phyloP scores from a whole-genome alignment of 2,113 vertebrate genomes.

The Corydoras maculifer region DNA sequence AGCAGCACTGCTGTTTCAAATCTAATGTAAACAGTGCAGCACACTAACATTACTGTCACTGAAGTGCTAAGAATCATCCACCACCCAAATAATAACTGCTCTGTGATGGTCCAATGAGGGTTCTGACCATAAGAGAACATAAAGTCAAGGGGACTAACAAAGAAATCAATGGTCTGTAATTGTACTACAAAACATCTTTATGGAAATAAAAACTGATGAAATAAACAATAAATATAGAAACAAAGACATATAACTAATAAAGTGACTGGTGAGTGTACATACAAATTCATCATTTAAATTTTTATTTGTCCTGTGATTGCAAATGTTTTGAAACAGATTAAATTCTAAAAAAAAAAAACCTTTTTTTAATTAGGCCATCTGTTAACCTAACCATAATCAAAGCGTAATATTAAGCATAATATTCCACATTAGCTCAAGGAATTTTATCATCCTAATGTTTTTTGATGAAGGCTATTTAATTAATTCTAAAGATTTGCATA shows the following conservation, averaged over 20 bases:
- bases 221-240: not conserved
- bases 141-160: too few relatives aligned
- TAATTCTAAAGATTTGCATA: constrained; percentile 20
- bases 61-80: too few relatives aligned
- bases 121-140: too few relatives aligned
- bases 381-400: constrained; percentile 24
- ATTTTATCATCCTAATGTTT: constrained; percentile 27
- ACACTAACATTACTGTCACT: too few relatives aligned
- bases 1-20: too few relatives aligned
- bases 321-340: not conserved
- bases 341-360: too few relatives aligned
- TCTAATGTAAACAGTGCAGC: too few relatives aligned
- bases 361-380: constrained; percentile 23
- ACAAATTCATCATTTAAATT: too few relatives aligned
- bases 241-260: not conserved
- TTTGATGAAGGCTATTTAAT: constrained; percentile 16
- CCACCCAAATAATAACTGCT: too few relatives aligned
- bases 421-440: constrained; percentile 41
- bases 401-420: constrained; percentile 27
- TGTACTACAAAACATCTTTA: not conserved
- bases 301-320: too few relatives aligned
- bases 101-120: too few relatives aligned
- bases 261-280: not conserved
- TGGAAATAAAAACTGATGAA: not conserved
- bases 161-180: too few relatives aligned